Evolutionary conservation across 2,113 vertebrate genomes (phyloP), one percentile per base, ranked within the genome.

Genomic region (Cynopterus brachyotis): DNA sequence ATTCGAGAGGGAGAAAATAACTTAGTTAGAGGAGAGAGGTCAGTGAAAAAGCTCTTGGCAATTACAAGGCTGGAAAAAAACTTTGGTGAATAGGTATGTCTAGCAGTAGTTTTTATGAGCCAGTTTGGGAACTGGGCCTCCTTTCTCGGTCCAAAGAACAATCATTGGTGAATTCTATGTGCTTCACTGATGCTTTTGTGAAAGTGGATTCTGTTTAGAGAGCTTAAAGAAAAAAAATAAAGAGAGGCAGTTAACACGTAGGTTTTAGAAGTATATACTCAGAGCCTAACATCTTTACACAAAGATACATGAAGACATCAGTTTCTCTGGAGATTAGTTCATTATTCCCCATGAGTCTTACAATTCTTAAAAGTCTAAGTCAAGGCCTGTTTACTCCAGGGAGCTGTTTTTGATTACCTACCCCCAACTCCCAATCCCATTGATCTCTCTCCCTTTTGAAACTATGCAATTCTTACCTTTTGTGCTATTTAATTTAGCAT

Each of bases 181-280:
- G 91, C 32, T 17, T 57, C 50, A 64, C 19, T 50, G 35, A 84
- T 50, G 37, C 19, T 59, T 91, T 62, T 82, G n/a, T 66, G 42
- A 12, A 91, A 92, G 4, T 17, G 30, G 60, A 89, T 55, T 88
- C 53, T 75, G 26, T 66, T 55, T 53, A 60, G 16, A 28, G 32
- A 64, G 6, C 5, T 95, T 97, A 69, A 50, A 89, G 50, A 88
- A 42, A 88, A 88, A 95, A 93, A 91, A 76, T 26, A 37, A 97
- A 89, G 55, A 89, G 55, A 89, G 19, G 2, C 11, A 60, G 30
- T 50, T 73, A 73, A 62, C 37, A 82, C 82, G 26, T 16, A 55
- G 22, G 32, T 76, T 92, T 88, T 35, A 78, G 11, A 89, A 50
- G 53, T 75, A 55, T 10, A 88, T 60, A 67, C 6, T 93, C 19